Evolutionary conservation across 2,888 invertebrate genomes (phyloP).

Genomic region (Heterodera filipjevi): DNA sequence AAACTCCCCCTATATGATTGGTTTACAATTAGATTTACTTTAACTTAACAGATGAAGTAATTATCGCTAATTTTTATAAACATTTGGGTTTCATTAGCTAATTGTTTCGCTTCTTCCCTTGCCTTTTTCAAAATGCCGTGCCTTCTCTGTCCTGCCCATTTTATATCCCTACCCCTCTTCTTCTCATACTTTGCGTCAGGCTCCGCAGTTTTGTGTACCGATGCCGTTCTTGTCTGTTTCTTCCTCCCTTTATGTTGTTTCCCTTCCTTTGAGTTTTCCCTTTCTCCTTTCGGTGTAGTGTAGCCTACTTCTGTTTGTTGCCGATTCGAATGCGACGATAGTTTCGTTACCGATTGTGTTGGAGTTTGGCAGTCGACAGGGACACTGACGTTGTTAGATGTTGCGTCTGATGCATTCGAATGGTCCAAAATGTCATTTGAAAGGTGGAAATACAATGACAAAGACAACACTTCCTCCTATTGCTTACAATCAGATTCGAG

Average conservation of each 20-base stretch:
- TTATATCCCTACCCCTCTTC: neutral
- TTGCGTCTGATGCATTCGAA: neutral
- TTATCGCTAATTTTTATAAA: too few relatives aligned
- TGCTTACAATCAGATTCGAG: neutral
- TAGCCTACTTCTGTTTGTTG: neutral
- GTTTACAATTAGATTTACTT: too few relatives aligned
- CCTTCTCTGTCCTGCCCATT: neutral
- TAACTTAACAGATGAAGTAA: too few relatives aligned
- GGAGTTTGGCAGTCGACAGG: conserved; percentile 2
- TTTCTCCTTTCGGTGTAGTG: conserved; percentile 29
- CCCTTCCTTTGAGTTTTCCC: conserved; percentile 32
- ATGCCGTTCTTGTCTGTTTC: conserved; percentile 1
- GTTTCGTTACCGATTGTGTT: neutral
- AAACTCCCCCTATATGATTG: too few relatives aligned
- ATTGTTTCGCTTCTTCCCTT: neutral
- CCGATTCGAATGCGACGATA: neutral
- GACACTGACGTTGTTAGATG: neutral
- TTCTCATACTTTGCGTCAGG: neutral
- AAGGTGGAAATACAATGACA: neutral
- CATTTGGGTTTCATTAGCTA: too few relatives aligned
- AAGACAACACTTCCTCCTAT: neutral
- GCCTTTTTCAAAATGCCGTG: neutral
- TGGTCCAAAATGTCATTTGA: neutral
- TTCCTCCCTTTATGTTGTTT: neutral
- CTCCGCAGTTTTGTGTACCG: conserved; percentile 15